Evolutionary conservation across 2,797 vertebrate species (phyloP).

Genomic region (Kryptolebias ocellatus): DNA sequence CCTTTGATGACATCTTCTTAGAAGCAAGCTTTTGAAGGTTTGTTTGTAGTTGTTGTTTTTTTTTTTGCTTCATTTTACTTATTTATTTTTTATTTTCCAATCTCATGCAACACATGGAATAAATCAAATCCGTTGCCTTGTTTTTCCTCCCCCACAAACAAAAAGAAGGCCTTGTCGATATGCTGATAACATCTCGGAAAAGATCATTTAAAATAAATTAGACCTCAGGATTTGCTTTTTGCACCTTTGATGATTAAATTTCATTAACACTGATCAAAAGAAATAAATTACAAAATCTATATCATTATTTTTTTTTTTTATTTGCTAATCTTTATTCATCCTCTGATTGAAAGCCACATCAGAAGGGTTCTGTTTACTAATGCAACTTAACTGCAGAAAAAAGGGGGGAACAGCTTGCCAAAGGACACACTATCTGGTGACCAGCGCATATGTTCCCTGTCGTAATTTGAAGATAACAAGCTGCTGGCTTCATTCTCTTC

Average conservation of each 20-base stretch:
- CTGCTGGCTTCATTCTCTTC: neutral
- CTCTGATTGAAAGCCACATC: neutral
- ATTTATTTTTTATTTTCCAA: conserved; percentile 21
- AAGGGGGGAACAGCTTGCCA: neutral
- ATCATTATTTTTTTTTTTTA: conserved; percentile 1
- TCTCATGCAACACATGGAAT: conserved; percentile 20
- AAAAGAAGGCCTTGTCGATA: neutral
- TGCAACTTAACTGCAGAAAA: neutral
- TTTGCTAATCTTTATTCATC: neutral
- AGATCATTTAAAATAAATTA: neutral
- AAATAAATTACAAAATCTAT: neutral
- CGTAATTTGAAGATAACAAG: neutral
- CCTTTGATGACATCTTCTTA: conserved; percentile 4
- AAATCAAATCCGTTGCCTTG: conserved; percentile 33
- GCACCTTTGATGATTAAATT: conserved; percentile 1
- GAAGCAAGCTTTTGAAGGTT: conserved; percentile 11
- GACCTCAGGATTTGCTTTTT: conserved; percentile 5
- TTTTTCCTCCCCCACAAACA: conserved; percentile 25
- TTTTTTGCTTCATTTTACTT: conserved; percentile 22
- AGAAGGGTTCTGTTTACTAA: conserved; percentile 1
- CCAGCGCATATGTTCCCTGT: neutral
- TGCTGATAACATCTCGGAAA: neutral
- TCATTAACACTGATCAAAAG: neutral
- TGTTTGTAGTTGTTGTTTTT: neutral
- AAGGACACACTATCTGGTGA: neutral